Evolutionary conservation across 1,140 invertebrate genomes (phyloP), one percentile per base, ranked within the genome.

Genomic region (Drosophila equinoxialis): DNA sequence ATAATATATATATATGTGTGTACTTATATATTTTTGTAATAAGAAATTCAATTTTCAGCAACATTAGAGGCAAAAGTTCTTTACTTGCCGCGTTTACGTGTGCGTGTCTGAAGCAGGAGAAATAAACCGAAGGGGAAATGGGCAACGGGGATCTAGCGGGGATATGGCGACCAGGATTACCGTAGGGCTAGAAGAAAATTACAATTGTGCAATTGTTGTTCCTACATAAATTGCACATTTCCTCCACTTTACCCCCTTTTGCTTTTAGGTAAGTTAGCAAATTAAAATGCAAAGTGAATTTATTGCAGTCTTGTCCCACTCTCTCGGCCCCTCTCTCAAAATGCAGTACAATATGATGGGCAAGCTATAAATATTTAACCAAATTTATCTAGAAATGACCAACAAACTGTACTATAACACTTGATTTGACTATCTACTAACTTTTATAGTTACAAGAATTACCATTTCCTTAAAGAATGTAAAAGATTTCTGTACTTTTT

Each of bases 31-130:
- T 37, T 37, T 37, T 79, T 86, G 68, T 79, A 86, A 86, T 83
- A 89, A 83, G 84, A 89, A 87, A 87, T 87, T 87, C 84, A 87
- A 87, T 87, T 87, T 87, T 87, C 84, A 89, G 84, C 84, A 87
- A 87, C 84, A 87, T 89, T 87, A 89, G 83, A 86, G 82, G 61
- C 70, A 87, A 82, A 87, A 77, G 67, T 77, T 76, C 73, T 65
- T 76, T 66, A 77, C 74, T 77, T 59, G 74, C 14, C 59, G 13
- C 67, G 58, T 33, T 71, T 86, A 82, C 82, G 83, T 86, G 79
- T 77, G 55, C 69, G 61, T 14, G 55, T 57, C 20, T 39, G 60
- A 65, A 61, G 64, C 77, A 77, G 68, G 33, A 6, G 55, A 14
- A 42, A 23, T 2, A 20, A 39, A 51, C 20, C 14, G 17, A 17